A percentile compares a stretch with the other conserved stretches of the same genome.
These are phyloP conservation scores for Acyrthosiphon pisum DNA, from an alignment of 1,140 invertebrate species.

Conservation along the genomic window DNA sequence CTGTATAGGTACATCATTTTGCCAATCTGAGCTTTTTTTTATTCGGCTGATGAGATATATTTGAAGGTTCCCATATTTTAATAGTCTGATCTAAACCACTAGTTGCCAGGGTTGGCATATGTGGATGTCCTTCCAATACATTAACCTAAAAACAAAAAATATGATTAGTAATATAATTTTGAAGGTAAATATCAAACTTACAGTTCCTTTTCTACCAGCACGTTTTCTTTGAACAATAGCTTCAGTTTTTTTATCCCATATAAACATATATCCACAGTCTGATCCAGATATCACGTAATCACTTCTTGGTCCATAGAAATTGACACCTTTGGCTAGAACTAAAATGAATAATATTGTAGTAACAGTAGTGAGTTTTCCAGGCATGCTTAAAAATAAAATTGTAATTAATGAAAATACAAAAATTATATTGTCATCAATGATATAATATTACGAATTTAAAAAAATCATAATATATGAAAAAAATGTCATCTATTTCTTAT, in stretches of 20 bases:
- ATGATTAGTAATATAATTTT: not conserved
- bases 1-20: conserved; percentile 56
- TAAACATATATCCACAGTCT: conserved; percentile 93
- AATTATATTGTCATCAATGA: no score
- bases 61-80: conserved; percentile 89
- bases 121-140: conserved; percentile 89
- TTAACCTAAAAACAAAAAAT: conserved; percentile 74
- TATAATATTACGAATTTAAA: no score
- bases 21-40: conserved; percentile 67
- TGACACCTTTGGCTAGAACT: conserved; percentile 84
- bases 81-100: conserved; percentile 90
- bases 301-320: conserved; percentile 90
- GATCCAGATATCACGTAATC: conserved; percentile 93
- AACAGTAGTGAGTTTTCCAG: no score
- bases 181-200: conserved; percentile 65
- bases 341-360: not conserved
- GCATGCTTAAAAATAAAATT: no score
- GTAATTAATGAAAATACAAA: no score
- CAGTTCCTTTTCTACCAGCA: conserved; percentile 86
- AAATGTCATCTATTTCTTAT: no score
- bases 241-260: conserved; percentile 92
- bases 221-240: conserved; percentile 86
- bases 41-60: conserved; percentile 63
- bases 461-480: no score
- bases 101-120: conserved; percentile 85